These are phyloP conservation scores for Phasianus colchicus DNA, from an alignment of 2,113 vertebrate species.

Conservation along the genomic window DNA sequence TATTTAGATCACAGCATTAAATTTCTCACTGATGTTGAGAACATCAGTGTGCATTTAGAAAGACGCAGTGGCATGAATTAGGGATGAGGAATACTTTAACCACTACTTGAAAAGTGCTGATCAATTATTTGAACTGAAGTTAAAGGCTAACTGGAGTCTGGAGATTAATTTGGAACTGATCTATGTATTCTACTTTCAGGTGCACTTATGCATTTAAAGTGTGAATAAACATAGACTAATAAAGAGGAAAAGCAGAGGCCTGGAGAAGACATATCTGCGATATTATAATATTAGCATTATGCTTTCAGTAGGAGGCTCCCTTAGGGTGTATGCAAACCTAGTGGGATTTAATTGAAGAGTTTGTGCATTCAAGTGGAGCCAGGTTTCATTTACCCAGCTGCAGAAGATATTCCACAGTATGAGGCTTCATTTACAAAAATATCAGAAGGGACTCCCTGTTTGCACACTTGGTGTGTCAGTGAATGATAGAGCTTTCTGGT, in stretches of 20 bases:
- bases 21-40: not conserved
- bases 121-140: not conserved
- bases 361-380: not conserved
- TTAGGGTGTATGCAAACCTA: not conserved
- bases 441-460: not conserved
- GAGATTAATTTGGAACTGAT: conserved; percentile 2
- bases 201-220: not conserved
- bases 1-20: not conserved
- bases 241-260: not conserved
- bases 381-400: not conserved
- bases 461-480: fast-evolving
- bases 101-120: not conserved
- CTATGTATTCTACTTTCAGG: not conserved
- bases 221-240: not conserved
- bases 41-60: not conserved
- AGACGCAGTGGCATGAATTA: not conserved
- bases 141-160: not conserved
- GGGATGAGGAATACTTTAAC: not conserved
- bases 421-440: not conserved
- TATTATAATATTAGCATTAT: not conserved
- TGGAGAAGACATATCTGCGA: not conserved
- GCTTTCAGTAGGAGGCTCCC: not conserved
- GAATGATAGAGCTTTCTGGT: not conserved
- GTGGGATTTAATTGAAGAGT: not conserved
- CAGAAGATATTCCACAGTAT: not conserved